Base-by-base conservation (phyloP, 2,888 invertebrate species). In the Melieria omissa region DNA sequence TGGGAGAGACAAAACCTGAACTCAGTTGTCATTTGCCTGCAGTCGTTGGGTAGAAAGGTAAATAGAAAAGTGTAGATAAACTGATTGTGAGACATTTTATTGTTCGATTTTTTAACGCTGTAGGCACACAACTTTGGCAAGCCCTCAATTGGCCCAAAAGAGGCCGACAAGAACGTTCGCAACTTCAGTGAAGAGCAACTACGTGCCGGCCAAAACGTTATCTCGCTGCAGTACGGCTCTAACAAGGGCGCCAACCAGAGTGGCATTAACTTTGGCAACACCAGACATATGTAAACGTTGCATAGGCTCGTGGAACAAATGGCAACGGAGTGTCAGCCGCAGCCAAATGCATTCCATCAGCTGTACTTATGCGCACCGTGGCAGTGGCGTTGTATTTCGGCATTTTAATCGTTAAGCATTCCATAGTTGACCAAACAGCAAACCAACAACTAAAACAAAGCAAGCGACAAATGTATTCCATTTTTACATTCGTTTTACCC, bases 191-290 rank as follows among this genome's bases (percentile, higher is more conserved):
- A 98, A 68, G 98, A 99, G 84, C 98, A 98, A 87, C 89, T 98
- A 78, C 91, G 94, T 77, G 97, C 97, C 12, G 96, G 97, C 0
- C 95, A 97, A 83, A 93, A 94, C 64, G 94, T 98, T 74, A 98
- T 98, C 86, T 95, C 95, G 68, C 90, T 98, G 71, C 98, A 99
- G 86, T 97, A 97, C 88, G 99, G 99, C 73, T 95, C 96, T 83
- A 99, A 99, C 90, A 98, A 98, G 88, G 98, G 98, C 45, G 98
- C 98, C 81, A 97, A 90, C 85, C 98, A 98, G 88, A 95, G 96
- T 78, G 99, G 98, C 72, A 95, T 98, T 86, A 98, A 95, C 88
- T 96, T 98, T 83, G 98, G 98, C 80, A 97, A 97, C 89, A 97
- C 97, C 82, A 91, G 98, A 88, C 98, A 98, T 89, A 97, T 97